A percentile compares a stretch with the other conserved stretches of the same genome.
phyloP scores from a whole-genome alignment of 2,113 vertebrate species.

The Nansenia antarctica region DNA sequence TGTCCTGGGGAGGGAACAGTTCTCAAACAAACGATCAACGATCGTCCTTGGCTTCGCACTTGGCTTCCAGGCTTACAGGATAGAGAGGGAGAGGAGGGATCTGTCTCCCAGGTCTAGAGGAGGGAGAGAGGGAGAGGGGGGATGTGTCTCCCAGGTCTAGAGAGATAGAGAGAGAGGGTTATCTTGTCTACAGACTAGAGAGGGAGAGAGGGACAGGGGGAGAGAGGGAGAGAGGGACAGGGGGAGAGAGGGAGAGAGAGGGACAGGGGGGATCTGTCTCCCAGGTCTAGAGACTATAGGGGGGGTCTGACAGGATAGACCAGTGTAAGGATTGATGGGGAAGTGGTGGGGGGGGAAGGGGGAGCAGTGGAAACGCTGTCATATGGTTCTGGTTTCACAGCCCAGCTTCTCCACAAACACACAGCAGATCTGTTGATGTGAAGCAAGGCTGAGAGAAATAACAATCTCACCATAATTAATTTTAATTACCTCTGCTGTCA shows the following conservation, averaged over 20 bases:
- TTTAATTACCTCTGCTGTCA: slow-evolving; percentile 69
- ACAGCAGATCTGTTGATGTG: slow-evolving; percentile 21
- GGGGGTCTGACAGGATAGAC: slow-evolving; percentile 6
- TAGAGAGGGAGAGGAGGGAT: too few species aligned
- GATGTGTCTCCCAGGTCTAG: too few species aligned
- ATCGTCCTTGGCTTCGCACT: too few species aligned
- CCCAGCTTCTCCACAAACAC: slow-evolving; percentile 26
- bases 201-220: background rate
- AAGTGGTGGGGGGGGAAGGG: background rate
- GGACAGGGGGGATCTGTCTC: background rate
- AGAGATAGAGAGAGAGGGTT: too few species aligned
- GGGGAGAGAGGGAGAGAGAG: background rate
- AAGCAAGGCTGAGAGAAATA: slow-evolving; percentile 68
- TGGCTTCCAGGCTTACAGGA: too few species aligned
- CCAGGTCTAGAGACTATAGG: background rate
- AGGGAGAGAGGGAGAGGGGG: too few species aligned
- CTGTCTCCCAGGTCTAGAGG: too few species aligned
- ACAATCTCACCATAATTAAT: slow-evolving; percentile 59
- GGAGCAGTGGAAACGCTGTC: slow-evolving; percentile 25
- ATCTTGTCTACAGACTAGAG: background rate
- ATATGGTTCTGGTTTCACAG: slow-evolving; percentile 50
- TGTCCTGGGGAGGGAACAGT: background rate
- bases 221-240: background rate
- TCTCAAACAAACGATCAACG: background rate
- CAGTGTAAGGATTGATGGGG: slow-evolving; percentile 1